Conservation (phyloP, 2,113 vertebrate species). For the Stigmatopora nigra region DNA sequence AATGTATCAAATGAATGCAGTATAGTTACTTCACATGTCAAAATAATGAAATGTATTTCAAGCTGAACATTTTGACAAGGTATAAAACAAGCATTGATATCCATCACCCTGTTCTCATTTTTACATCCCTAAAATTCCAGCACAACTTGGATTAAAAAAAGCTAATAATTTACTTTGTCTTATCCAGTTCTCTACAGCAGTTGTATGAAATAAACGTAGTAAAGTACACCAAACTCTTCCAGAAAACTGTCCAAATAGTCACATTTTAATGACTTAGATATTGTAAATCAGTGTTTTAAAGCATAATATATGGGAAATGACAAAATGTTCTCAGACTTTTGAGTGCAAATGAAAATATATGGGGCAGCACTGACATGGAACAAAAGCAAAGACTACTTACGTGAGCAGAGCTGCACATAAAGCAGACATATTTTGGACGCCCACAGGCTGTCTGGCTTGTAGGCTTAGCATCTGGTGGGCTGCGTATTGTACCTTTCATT, state of each 20-base stretch:
- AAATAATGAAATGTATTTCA: background rate
- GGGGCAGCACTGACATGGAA: slow-evolving; percentile 30
- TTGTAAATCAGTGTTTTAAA: slow-evolving; percentile 9
- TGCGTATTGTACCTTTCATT: slow-evolving; percentile 35
- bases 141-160: background rate
- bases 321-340: slow-evolving; percentile 16
- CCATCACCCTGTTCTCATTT: background rate
- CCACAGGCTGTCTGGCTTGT: slow-evolving; percentile 39
- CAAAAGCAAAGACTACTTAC: slow-evolving; percentile 33
- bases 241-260: slow-evolving; percentile 11
- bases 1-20: background rate
- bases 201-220: slow-evolving; percentile 35
- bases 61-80: slow-evolving; percentile 7
- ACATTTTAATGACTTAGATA: slow-evolving; percentile 2
- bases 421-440: slow-evolving; percentile 32
- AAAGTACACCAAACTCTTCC: slow-evolving; percentile 20
- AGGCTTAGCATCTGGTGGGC: slow-evolving; percentile 26
- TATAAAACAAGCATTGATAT: slow-evolving; percentile 2
- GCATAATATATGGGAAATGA: slow-evolving; percentile 2
- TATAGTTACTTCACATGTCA: background rate
- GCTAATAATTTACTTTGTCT: background rate
- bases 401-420: slow-evolving; percentile 32
- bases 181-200: slow-evolving; percentile 16
- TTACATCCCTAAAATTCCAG: background rate
- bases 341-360: slow-evolving; percentile 23